These are phyloP conservation scores for Ageneiosus marmoratus DNA, from an alignment of 2,113 vertebrate species.

Conservation along the genomic window DNA sequence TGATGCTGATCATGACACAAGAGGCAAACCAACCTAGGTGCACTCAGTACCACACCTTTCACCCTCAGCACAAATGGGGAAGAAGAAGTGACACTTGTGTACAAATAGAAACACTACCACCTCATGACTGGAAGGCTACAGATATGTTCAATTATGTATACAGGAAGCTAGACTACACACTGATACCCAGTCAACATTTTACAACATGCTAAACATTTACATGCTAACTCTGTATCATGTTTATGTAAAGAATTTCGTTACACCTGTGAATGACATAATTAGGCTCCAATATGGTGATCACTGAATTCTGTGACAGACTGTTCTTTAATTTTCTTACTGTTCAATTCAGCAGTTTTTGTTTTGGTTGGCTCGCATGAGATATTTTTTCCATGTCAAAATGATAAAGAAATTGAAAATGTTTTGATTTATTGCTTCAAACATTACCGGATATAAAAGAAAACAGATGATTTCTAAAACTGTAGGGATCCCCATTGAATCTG, in stretches of 20 bases:
- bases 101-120: not conserved
- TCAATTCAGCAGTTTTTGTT: not conserved
- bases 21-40: too few species aligned
- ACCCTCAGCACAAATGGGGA: too few species aligned
- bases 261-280: not conserved
- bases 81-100: not conserved
- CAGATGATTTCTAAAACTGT: not conserved
- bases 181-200: not conserved
- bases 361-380: not conserved
- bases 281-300: not conserved
- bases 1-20: too few species aligned
- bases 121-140: too few species aligned
- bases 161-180: not conserved
- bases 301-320: not conserved
- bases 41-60: too few species aligned
- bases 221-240: too few species aligned
- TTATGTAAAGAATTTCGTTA: too few species aligned
- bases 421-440: not conserved
- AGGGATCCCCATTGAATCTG: not conserved
- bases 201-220: not conserved
- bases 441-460: not conserved
- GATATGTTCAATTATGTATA: not conserved
- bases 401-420: not conserved
- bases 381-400: not conserved
- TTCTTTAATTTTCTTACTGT: not conserved